Evolutionary conservation across 2,888 invertebrate genomes (phyloP).

Genomic region (Caenorhabditis wallacei): DNA sequence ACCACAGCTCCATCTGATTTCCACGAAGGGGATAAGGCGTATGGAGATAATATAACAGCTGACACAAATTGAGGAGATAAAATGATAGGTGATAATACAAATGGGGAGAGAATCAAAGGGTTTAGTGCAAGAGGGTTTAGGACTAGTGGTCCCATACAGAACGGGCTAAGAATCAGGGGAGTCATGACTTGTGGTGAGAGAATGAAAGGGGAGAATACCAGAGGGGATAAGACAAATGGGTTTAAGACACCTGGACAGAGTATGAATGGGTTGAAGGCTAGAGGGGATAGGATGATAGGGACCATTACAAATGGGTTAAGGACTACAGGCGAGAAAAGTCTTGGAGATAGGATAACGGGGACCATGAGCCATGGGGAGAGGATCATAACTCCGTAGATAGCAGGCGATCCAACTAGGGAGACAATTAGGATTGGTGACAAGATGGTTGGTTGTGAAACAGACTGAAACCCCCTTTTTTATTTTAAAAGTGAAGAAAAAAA

Average conservation of each 20-base stretch:
- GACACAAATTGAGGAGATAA: conserved; percentile 70
- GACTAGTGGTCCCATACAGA: conserved; percentile 65
- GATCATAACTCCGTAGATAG: conserved; percentile 61
- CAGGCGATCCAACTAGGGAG: conserved; percentile 63
- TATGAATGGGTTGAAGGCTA: conserved; percentile 70
- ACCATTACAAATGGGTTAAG: conserved; percentile 70
- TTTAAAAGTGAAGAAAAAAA: not conserved
- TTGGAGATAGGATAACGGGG: conserved; percentile 66
- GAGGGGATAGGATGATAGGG: conserved; percentile 73
- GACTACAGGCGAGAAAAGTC: conserved; percentile 62
- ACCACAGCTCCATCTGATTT: conserved; percentile 58
- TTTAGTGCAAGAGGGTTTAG: conserved; percentile 65
- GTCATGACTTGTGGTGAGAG: conserved; percentile 74
- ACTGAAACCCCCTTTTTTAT: conserved; percentile 55
- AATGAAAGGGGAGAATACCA: conserved; percentile 72
- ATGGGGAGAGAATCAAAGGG: conserved; percentile 71
- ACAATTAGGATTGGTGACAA: conserved; percentile 55
- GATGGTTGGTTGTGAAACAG: conserved; percentile 58
- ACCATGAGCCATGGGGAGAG: conserved; percentile 75
- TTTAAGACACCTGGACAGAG: conserved; percentile 70
- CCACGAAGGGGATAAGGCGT: conserved; percentile 66
- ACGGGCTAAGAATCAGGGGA: conserved; percentile 73
- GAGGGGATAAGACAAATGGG: conserved; percentile 68
- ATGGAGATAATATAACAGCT: conserved; percentile 67
- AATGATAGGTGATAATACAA: conserved; percentile 74